A percentile compares a stretch with the other conserved stretches of the same genome.
phyloP scores from a whole-genome alignment of 2,888 invertebrate genomes.

The Caprella mutica region DNA sequence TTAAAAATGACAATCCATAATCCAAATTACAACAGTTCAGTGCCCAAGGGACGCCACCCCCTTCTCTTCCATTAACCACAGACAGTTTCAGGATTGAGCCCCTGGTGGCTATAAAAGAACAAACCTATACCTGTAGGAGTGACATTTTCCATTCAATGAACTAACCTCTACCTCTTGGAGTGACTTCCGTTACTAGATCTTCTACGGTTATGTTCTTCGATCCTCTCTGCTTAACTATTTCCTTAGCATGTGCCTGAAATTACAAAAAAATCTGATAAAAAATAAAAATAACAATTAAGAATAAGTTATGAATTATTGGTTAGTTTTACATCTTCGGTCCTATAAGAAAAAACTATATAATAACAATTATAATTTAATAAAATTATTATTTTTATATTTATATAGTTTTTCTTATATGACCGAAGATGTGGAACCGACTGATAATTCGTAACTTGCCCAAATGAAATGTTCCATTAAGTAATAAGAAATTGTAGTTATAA shows the following conservation, averaged over 20 bases:
- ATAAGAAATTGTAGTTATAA: no score
- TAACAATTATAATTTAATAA: not conserved
- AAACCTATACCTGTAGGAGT: not conserved
- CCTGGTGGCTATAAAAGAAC: not conserved
- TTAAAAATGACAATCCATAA: no score
- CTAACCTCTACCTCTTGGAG: conserved; percentile 65
- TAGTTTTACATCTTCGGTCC: no score
- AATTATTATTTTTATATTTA: not conserved
- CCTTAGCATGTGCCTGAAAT: conserved; percentile 31
- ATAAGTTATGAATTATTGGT: no score
- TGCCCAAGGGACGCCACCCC: no score
- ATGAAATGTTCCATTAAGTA: no score
- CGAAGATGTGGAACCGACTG: not conserved
- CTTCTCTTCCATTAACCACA: no score
- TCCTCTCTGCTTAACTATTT: conserved; percentile 59
- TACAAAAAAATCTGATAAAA: not conserved
- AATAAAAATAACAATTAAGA: not conserved
- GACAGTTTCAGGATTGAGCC: no score
- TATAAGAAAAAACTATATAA: no score
- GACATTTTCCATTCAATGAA: no score
- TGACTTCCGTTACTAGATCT: conserved; percentile 66
- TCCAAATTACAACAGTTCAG: no score
- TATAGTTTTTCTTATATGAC: not conserved
- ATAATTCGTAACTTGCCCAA: not conserved
- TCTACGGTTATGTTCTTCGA: conserved; percentile 66